Conservation (phyloP, 2,797 vertebrate species). For the Poecilia picta region DNA sequence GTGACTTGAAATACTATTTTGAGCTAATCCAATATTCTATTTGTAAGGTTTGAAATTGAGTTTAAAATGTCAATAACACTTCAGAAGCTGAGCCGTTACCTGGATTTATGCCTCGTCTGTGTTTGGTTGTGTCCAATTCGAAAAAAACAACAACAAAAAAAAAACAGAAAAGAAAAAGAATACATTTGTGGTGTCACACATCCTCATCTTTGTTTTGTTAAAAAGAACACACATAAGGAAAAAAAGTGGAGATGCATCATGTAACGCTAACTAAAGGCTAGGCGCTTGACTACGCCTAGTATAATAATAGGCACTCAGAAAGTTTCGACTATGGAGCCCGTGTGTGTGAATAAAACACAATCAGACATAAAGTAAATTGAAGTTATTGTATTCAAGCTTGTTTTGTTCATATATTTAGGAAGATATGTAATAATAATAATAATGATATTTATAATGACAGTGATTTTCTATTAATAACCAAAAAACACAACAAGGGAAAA, state of each 20-base stretch:
- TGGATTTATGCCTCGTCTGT: conserved; percentile 49
- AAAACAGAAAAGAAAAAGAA: neutral
- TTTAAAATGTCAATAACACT: conserved; percentile 77
- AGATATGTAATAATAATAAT: too few species aligned
- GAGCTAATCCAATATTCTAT: conserved; percentile 75
- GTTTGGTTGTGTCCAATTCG: conserved; percentile 40
- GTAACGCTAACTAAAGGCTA: too few species aligned
- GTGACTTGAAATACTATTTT: conserved; percentile 71
- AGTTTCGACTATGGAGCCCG: too few species aligned
- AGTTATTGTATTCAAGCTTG: too few species aligned
- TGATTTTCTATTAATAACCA: too few species aligned
- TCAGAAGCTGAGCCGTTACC: conserved; percentile 63
- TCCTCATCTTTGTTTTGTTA: conserved; percentile 32
- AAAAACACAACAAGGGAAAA: too few species aligned
- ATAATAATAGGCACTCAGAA: too few species aligned
- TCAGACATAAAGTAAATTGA: too few species aligned
- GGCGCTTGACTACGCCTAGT: too few species aligned
- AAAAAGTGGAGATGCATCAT: conserved; percentile 14
- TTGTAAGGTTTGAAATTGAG: conserved; percentile 73
- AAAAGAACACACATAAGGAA: conserved; percentile 28
- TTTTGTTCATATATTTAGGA: too few species aligned
- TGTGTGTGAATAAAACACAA: too few species aligned
- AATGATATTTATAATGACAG: too few species aligned
- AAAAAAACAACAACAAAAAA: conserved; percentile 23
- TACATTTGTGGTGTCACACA: conserved; percentile 28